Percentiles rank a stretch among this genome's conserved stretches.
These are phyloP conservation scores for Macrotus californicus DNA, from an alignment of 2,113 vertebrate genomes.

Conservation along the genomic window DNA sequence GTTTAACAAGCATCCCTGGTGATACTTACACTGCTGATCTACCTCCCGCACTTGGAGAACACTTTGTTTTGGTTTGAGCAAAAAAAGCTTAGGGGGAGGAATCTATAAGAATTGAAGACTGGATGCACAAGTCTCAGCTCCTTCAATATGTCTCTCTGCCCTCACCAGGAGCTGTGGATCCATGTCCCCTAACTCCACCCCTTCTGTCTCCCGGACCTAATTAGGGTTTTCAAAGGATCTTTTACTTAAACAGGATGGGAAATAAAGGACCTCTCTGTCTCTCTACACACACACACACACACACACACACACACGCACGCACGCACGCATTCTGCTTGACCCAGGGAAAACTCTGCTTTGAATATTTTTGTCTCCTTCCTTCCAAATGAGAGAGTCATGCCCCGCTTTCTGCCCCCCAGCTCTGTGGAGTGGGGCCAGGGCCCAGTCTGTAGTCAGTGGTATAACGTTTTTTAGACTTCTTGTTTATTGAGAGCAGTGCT, in stretches of 20 bases:
- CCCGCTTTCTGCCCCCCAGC: background rate
- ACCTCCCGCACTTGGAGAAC: background rate
- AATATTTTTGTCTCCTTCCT: background rate
- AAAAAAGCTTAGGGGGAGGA: background rate
- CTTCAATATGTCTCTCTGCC: background rate
- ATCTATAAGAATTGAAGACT: background rate
- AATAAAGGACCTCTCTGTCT: background rate
- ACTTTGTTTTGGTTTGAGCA: background rate
- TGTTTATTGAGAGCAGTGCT: slow-evolving; percentile 13
- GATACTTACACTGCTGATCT: background rate
- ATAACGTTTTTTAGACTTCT: background rate
- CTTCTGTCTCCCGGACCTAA: background rate
- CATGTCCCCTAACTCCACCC: background rate
- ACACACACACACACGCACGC: no score
- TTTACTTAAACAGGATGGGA: background rate
- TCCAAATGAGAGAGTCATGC: background rate
- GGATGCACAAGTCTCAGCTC: background rate
- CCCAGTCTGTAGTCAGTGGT: background rate
- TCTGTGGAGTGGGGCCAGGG: background rate
- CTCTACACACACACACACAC: no score
- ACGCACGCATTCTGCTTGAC: background rate
- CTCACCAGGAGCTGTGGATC: background rate
- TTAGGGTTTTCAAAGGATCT: background rate
- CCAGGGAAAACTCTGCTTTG: background rate
- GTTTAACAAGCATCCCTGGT: background rate